Conservation (phyloP, 1,140 invertebrate species). For the Tetranychus urticae region DNA sequence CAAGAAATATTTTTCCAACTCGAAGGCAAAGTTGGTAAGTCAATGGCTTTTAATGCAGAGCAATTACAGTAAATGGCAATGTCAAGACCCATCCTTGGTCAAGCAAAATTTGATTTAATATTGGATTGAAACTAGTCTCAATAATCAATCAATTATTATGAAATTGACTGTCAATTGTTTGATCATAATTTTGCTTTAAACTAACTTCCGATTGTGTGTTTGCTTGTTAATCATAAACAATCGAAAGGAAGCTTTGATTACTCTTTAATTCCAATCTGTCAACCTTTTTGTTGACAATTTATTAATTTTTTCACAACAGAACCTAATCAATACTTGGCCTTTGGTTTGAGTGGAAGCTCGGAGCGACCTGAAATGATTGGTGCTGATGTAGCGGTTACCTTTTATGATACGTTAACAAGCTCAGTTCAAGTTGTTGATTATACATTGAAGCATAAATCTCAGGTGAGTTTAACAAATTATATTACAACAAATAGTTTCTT, state of each 20-base stretch:
- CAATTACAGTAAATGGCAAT: too few species aligned
- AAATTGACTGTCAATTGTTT: too few species aligned
- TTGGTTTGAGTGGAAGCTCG: constrained; percentile 51
- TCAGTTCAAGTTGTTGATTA: constrained; percentile 13
- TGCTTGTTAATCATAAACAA: too few species aligned
- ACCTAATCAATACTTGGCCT: constrained; percentile 58
- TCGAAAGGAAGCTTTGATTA: neutral
- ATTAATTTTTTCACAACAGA: constrained; percentile 18
- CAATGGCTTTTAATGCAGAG: too few species aligned
- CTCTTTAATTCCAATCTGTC: neutral
- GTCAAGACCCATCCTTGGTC: too few species aligned
- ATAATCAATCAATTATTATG: too few species aligned
- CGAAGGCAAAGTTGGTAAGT: constrained; percentile 41
- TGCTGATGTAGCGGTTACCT: constrained; percentile 51
- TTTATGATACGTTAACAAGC: constrained; percentile 54
- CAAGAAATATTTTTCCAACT: constrained; percentile 65
- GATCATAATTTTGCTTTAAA: too few species aligned
- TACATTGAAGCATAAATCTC: constrained; percentile 13
- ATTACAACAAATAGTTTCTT: neutral
- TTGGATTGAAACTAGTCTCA: too few species aligned
- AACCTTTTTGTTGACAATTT: neutral
- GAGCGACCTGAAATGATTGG: constrained; percentile 52
- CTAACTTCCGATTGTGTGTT: too few species aligned
- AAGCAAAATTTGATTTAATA: too few species aligned
- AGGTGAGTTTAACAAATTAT: neutral